A percentile compares a stretch with the other conserved stretches of the same genome.
These are phyloP conservation scores for Microcebus ravelobensis DNA, from an alignment of 2,113 vertebrate species.

Conservation along the genomic window DNA sequence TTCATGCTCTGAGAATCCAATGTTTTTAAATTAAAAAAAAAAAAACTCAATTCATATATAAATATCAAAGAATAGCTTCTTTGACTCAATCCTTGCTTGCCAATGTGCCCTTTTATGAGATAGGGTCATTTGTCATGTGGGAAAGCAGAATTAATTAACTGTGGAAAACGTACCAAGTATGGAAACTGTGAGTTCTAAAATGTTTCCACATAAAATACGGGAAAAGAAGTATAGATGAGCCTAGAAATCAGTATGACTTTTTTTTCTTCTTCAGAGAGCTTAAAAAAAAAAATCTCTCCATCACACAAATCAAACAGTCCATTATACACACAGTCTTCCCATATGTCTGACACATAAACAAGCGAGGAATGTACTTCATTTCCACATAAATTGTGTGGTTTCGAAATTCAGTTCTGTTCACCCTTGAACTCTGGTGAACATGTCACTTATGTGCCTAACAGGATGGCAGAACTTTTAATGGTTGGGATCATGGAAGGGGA, in stretches of 20 bases:
- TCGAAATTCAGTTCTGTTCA: conserved; percentile 74
- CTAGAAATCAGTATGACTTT: conserved; percentile 62
- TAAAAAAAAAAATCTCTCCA: conserved; percentile 64
- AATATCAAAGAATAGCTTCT: conserved; percentile 83
- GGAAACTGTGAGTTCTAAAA: conserved; percentile 84
- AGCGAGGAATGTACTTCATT: conserved; percentile 75
- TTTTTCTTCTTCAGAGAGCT: conserved; percentile 41
- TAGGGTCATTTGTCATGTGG: conserved; percentile 83
- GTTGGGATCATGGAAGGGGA: conserved; percentile 18
- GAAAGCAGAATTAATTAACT: conserved; percentile 85
- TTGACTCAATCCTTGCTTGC: conserved; percentile 81
- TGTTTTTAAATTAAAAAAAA: conserved; percentile 43
- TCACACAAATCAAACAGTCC: conserved; percentile 75
- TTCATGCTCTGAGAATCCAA: neutral
- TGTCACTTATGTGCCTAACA: conserved; percentile 66
- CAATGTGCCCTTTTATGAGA: conserved; percentile 80
- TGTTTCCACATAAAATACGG: conserved; percentile 83
- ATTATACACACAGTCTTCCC: conserved; percentile 71
- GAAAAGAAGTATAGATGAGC: conserved; percentile 81
- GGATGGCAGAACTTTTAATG: conserved; percentile 75
- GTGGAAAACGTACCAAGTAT: conserved; percentile 84
- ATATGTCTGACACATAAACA: conserved; percentile 71
- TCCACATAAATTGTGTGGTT: conserved; percentile 67
- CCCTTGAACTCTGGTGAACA: conserved; percentile 69
- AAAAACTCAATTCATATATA: neutral